Base-by-base conservation (phyloP, 2,888 invertebrate genomes). In the Osmoderma eremita region DNA sequence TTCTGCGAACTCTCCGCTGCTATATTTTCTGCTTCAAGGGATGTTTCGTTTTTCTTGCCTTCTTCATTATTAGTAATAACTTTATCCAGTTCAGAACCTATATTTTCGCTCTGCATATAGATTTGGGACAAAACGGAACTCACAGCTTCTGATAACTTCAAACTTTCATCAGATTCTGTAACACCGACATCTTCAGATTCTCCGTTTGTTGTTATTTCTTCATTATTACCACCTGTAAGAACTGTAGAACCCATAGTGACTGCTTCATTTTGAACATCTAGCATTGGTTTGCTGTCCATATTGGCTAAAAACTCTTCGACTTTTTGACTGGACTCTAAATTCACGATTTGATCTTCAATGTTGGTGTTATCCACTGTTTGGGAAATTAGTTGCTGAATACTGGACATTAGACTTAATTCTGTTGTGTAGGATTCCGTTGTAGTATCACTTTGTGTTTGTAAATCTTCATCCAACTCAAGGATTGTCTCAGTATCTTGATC, bases 381-480 rank as follows among this genome's bases (percentile, higher is more conserved):
- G 5, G 77, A 78, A 30, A 81, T 68, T 13, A 81, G 65, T 64
- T 80, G 77, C 66, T 79, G 79, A 45, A 81, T 79, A 67, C 78
- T 80, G 42, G 76, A 74, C 2, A 80, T 75, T 30, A 81, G 64
- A 58, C 73, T 76, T 41, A 68, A 65, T 66, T 78, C 77, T 6
- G 78, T 76, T n/a, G 77, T 75, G n/a, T 74, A 65, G 15, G 51
- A 65, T 62, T 42, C 17, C 6, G 41, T 65, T 17, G 62, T 65
- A 10, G 39, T 20, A 41, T 51, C 48, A 36, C 17, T 38, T 24
- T 50, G 61, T 64, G 18, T 56, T 30, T 18, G 18, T 65, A 30
- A 5, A 6, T 30, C 30, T 67, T 67, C 68, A 48, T 61, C 58
- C 10, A 24, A 54, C 22, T 64, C 67, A 17, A 69, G 61, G 12